phyloP scores from a whole-genome alignment of 2,888 invertebrate species.

The Cheilosia scutellata region DNA sequence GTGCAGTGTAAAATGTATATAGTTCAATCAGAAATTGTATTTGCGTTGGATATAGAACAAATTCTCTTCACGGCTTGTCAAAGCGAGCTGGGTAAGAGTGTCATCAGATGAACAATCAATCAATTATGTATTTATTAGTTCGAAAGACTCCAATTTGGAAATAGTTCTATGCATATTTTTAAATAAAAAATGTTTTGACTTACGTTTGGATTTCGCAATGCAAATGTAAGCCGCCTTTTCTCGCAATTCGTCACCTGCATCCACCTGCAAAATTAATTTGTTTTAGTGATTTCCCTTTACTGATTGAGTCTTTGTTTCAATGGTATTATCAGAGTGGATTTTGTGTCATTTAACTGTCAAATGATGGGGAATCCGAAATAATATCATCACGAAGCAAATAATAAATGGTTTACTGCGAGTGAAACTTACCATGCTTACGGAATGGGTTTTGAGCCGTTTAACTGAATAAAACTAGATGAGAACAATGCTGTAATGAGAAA shows the following conservation, averaged over 20 bases:
- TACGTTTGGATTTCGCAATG: too few species aligned
- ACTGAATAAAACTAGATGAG: slow-evolving; percentile 26
- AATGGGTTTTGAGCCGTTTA: neutral
- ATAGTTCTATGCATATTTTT: too few species aligned
- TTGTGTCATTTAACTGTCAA: slow-evolving; percentile 59
- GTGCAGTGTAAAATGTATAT: too few species aligned
- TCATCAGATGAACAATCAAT: neutral
- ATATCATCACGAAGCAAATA: slow-evolving; percentile 28
- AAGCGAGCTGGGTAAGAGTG: slow-evolving; percentile 41
- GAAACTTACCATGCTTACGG: neutral
- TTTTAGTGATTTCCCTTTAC: neutral
- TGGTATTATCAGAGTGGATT: slow-evolving; percentile 38
- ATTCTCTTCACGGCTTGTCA: slow-evolving; percentile 51
- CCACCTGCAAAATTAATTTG: neutral
- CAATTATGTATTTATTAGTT: neutral
- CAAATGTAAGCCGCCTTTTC: too few species aligned
- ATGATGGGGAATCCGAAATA: slow-evolving; percentile 63
- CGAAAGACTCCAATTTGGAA: neutral
- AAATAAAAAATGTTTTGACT: too few species aligned
- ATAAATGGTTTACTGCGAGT: neutral
- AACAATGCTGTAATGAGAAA: neutral
- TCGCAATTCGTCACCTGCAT: neutral
- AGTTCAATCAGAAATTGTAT: slow-evolving; percentile 7
- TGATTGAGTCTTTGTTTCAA: neutral
- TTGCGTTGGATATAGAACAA: slow-evolving; percentile 38